Base-by-base conservation (phyloP, 2,888 invertebrate species). In the Melolontha melolontha region DNA sequence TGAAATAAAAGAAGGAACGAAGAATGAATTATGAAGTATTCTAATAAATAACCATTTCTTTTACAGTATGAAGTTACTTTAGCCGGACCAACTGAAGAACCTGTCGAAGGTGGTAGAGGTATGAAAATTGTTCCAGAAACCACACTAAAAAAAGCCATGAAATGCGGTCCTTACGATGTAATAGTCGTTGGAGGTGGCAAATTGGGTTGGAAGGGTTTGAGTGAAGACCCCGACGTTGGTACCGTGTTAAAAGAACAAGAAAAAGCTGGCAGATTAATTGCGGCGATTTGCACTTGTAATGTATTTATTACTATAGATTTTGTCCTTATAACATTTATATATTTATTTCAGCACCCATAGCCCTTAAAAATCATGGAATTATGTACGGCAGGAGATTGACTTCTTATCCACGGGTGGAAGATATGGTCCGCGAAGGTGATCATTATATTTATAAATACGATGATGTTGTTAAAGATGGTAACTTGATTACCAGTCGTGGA, bases 401-500 rank as follows among this genome's bases (percentile, higher is more conserved):
- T 6, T 74, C 74, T n/a, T 74, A 74, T 55, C 74, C 72, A 1
- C n/a, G 40, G 10, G 71, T 72, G 8, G 73, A 74, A 62, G 64
- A 62, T 27, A 70, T 14, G 49, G 73, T 74, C 1, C 73, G 73
- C 17, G 70, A 73, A 64, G 74, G 74, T 1, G 72, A 74, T 39
- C 68, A 72, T 8, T 74, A 74, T 70, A 70, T 73, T 52, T 74
- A 74, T 65, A 74, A 73, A 47, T 66, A 74, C 52, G 74, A 74
- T 47, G 74, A 74, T 41, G 83, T 84, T 0, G 84, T 85, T 6
- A 75, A 84, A 83, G 89, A 84, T 75, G 87, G 85, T 0, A 89
- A 91, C 71, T 76, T 94, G 0, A 88, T 94, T 47, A 94, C 94
- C 0, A 93, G 92, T 73, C 88, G 90, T 73, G 97, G 97, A 0